These are phyloP conservation scores for Macrosoma leucophasiata DNA, from an alignment of 2,888 invertebrate genomes.

Conservation along the genomic window DNA sequence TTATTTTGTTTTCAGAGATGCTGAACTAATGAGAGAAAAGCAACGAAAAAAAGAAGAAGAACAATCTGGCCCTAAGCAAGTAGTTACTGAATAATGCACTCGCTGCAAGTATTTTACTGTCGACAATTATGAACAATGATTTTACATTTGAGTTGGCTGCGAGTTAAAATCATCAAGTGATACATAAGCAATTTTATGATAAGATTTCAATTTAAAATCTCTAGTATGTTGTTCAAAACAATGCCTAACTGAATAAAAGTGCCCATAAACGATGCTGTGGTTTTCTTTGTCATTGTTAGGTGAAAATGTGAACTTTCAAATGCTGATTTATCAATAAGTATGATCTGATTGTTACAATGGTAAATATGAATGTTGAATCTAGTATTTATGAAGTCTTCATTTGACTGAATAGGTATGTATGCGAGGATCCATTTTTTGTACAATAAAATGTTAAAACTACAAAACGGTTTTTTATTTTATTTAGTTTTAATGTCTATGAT, in stretches of 20 bases:
- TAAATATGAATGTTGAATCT: conserved; percentile 38
- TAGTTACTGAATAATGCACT: conserved; percentile 43
- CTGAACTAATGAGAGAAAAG: conserved; percentile 91
- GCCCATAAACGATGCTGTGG: no score
- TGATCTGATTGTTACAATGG: conserved; percentile 9
- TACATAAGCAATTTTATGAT: conserved; percentile 42
- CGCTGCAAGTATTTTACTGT: conserved; percentile 31
- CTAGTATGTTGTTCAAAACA: no score
- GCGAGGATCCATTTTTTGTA: conserved; percentile 52
- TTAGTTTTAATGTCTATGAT: no score
- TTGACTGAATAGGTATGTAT: conserved; percentile 65
- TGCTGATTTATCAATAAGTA: no score
- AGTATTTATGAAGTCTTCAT: conserved; percentile 57
- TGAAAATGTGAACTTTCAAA: no score
- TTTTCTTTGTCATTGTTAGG: no score
- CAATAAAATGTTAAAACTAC: conserved; percentile 58
- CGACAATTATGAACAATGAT: conserved; percentile 40
- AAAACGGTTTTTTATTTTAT: conserved; percentile 23
- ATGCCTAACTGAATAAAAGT: no score
- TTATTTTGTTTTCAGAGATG: conserved; percentile 79
- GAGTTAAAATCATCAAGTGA: conserved; percentile 48
- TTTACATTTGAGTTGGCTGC: conserved; percentile 39
- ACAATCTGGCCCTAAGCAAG: conserved; percentile 52
- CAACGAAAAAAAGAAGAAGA: conserved; percentile 86
- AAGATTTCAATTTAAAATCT: conserved; percentile 10